Conservation (phyloP, 1,140 invertebrate genomes). For the Reticulitermes speratus region DNA sequence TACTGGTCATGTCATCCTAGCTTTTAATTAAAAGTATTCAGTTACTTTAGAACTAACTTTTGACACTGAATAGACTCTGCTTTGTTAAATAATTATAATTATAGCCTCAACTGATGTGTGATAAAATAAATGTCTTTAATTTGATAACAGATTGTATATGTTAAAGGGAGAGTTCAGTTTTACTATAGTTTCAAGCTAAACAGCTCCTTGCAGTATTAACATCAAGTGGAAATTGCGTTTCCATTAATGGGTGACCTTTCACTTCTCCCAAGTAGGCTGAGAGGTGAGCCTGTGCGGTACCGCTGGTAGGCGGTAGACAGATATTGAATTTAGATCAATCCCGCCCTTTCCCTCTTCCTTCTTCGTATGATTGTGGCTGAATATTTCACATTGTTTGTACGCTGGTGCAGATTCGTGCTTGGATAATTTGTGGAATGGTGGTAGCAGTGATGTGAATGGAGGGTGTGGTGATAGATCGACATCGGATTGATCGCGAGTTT, state of each 20-base stretch:
- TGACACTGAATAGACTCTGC: no score
- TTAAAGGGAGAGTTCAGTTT: no score
- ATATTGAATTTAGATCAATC: no score
- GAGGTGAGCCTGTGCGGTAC: background rate
- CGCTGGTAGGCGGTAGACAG: background rate
- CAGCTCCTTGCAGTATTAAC: background rate
- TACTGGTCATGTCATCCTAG: no score
- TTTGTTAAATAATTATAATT: no score
- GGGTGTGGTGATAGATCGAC: background rate
- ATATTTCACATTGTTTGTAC: slow-evolving; percentile 9
- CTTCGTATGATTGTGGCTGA: slow-evolving; percentile 5
- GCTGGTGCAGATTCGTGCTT: background rate
- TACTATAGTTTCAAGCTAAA: no score
- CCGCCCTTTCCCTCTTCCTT: background rate
- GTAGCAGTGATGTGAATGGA: background rate
- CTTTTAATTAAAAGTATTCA: no score
- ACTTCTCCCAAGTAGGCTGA: background rate
- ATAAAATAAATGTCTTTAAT: no score
- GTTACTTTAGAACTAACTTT: no score
- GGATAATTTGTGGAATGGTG: background rate
- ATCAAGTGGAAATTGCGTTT: background rate
- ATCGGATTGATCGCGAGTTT: no score
- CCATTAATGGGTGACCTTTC: background rate
- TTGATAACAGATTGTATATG: no score
- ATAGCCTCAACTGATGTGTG: no score